These are phyloP conservation scores for Dufourea novaeangliae DNA, from an alignment of 1,140 invertebrate species.

Conservation along the genomic window DNA sequence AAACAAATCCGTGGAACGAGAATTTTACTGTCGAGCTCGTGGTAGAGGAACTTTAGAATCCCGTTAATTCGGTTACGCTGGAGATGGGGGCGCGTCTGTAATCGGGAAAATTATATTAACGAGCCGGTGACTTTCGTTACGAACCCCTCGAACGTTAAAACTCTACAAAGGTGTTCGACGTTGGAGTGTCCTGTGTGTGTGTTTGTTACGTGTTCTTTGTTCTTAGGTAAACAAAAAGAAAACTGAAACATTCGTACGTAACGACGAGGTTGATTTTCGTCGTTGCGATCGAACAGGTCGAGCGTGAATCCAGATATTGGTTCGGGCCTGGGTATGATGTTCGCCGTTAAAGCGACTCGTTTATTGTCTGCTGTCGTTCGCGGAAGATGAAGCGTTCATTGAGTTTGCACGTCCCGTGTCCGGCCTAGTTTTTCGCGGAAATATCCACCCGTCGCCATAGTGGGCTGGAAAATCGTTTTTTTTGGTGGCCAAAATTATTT, in stretches of 20 bases:
- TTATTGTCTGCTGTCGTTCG: constrained; percentile 58
- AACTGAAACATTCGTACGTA: too few species aligned
- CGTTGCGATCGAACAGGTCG: constrained; percentile 27
- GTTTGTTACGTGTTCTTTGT: too few species aligned
- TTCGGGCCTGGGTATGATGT: constrained; percentile 34
- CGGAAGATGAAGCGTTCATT: constrained; percentile 11
- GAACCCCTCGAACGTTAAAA: not conserved
- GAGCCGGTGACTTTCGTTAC: too few species aligned
- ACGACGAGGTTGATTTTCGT: constrained; percentile 4
- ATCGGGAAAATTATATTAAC: too few species aligned
- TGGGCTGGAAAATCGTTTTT: too few species aligned
- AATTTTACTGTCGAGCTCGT: too few species aligned
- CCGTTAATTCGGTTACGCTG: too few species aligned
- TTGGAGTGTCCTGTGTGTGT: not conserved
- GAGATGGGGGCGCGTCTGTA: too few species aligned
- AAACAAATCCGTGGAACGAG: too few species aligned
- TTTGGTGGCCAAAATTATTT: too few species aligned
- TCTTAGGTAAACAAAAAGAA: too few species aligned
- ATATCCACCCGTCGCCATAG: not conserved
- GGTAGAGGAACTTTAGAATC: too few species aligned
- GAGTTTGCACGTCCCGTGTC: constrained; percentile 32
- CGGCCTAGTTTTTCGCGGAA: constrained; percentile 37
- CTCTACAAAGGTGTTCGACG: not conserved
- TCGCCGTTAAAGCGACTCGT: constrained; percentile 56
- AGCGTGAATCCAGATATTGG: constrained; percentile 29